Conservation (phyloP, 2,888 invertebrate genomes). For the Orthonevra nobilis region DNA sequence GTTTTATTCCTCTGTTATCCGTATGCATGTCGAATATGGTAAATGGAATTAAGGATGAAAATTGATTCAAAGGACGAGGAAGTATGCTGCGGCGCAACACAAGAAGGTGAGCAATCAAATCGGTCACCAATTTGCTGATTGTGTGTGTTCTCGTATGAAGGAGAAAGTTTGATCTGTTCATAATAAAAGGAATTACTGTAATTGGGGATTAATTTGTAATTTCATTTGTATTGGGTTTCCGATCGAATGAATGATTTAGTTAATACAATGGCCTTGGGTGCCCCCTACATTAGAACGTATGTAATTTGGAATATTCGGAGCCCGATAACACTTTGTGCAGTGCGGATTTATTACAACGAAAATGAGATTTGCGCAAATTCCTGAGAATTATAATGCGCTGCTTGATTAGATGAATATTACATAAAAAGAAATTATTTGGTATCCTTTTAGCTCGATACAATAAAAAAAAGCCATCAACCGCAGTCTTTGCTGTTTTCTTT, state of each 20-base stretch:
- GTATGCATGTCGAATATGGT: slow-evolving; percentile 30
- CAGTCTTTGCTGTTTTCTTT: too few relatives aligned
- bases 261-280: background rate
- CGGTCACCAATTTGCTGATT: slow-evolving; percentile 28
- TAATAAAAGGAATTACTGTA: slow-evolving; percentile 44
- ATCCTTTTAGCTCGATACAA: too few relatives aligned
- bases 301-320: too few relatives aligned
- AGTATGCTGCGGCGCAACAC: slow-evolving; percentile 10
- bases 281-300: too few relatives aligned
- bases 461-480: too few relatives aligned
- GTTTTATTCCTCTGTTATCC: slow-evolving; percentile 21
- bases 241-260: slow-evolving; percentile 26
- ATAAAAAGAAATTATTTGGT: too few relatives aligned
- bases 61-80: slow-evolving; percentile 54
- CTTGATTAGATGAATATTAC: too few relatives aligned
- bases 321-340: too few relatives aligned
- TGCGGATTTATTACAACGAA: too few relatives aligned
- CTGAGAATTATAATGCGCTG: too few relatives aligned
- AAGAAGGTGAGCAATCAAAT: slow-evolving; percentile 39
- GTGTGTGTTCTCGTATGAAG: background rate
- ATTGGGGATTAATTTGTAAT: slow-evolving; percentile 53
- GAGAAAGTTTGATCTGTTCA: slow-evolving; percentile 58
- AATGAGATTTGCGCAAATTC: too few relatives aligned
- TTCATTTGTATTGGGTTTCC: slow-evolving; percentile 38
- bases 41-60: slow-evolving; percentile 50